Percentiles rank a stretch among this genome's conserved stretches.
Conservation (phyloP, 2,797 vertebrate genomes). For the Artibeus jamaicensis region DNA sequence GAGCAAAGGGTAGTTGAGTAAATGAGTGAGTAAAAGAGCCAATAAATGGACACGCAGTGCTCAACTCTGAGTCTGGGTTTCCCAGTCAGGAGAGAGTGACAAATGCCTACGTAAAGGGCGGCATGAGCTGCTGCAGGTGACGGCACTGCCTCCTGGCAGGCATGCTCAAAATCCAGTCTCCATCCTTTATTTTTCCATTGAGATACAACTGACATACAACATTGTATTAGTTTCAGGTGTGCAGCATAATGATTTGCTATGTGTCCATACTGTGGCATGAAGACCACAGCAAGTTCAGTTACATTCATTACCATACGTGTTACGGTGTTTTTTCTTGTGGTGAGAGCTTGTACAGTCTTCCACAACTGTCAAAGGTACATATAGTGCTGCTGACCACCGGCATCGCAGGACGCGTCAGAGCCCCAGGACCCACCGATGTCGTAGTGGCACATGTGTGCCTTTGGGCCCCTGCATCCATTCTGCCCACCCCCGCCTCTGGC, state of each 20-base stretch:
- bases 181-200: neutral
- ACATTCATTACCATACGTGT: neutral
- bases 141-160: neutral
- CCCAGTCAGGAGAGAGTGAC: neutral
- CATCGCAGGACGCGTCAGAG: too few relatives aligned
- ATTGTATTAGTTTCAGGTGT: neutral
- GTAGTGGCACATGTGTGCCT: neutral
- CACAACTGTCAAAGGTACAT: neutral
- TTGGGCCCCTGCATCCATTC: neutral
- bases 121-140: neutral
- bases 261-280: neutral
- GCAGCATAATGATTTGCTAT: neutral
- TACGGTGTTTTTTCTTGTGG: neutral
- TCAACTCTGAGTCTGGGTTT: neutral
- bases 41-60: neutral
- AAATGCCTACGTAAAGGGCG: neutral
- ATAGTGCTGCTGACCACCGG: neutral
- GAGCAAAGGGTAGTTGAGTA: neutral
- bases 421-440: neutral
- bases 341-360: neutral
- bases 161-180: neutral
- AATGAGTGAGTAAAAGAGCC: neutral
- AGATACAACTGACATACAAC: neutral
- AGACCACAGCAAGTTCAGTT: neutral
- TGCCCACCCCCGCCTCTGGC: neutral